Evolutionary conservation across 1,140 invertebrate species (phyloP), one percentile per base, ranked within the genome.

Genomic region (Hypsibius dujardini): DNA sequence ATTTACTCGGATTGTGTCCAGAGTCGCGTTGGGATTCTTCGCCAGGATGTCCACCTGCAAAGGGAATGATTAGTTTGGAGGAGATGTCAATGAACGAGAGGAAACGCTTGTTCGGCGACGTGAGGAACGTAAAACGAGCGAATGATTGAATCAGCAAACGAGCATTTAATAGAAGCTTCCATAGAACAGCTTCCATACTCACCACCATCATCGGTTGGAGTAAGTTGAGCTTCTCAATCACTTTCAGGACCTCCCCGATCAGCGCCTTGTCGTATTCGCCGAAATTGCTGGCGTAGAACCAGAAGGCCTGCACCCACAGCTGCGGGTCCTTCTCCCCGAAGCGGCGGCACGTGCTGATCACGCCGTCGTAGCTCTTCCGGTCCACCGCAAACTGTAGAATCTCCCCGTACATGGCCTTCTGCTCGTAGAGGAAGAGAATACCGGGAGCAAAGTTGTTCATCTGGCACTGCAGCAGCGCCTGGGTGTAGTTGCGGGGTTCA

Each of bases 41-140:
- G 88, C 85, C n/a, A 94, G 80, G 47, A 88, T 88, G 76, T 92
- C 87, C 15, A 94, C n/a, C n/a, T n/a, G n/a, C n/a, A n/a, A n/a
- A n/a, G n/a, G n/a, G n/a, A n/a, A n/a, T n/a, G n/a, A n/a, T n/a
- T n/a, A n/a, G n/a, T n/a, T n/a, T n/a, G n/a, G n/a, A n/a, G n/a
- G n/a, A n/a, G n/a, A n/a, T n/a, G n/a, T n/a, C n/a, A n/a, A n/a
- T n/a, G n/a, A n/a, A n/a, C n/a, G n/a, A n/a, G n/a, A n/a, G n/a
- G n/a, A n/a, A n/a, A n/a, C n/a, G n/a, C n/a, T n/a, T n/a, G n/a
- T n/a, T n/a, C n/a, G n/a, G n/a, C n/a, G n/a, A n/a, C n/a, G n/a
- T n/a, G n/a, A n/a, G n/a, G n/a, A n/a, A n/a, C n/a, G n/a, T n/a
- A n/a, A n/a, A n/a, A n/a, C n/a, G n/a, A n/a, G n/a, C n/a, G n/a